Evolutionary conservation across 2,113 vertebrate species (phyloP).

Genomic region (Spilogale gracilis): DNA sequence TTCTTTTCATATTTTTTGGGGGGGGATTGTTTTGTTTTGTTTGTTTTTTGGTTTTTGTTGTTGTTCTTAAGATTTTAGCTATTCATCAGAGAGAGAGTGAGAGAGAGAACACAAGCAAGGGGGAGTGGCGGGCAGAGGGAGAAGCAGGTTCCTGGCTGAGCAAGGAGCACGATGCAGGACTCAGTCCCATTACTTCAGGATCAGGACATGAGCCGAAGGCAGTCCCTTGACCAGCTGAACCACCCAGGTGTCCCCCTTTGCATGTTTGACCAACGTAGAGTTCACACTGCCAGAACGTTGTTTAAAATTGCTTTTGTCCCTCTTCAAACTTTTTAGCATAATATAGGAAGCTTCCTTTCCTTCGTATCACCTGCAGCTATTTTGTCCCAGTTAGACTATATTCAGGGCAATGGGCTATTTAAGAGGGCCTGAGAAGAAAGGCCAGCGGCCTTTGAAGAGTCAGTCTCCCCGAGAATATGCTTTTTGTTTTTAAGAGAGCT

Average conservation of each 20-base stretch:
- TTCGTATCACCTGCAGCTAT: not conserved
- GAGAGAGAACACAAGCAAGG: no score
- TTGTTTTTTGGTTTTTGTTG: no score
- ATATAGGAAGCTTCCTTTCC: not conserved
- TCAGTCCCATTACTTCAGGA: no score
- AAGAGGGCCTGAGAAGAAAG: not conserved
- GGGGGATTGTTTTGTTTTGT: not conserved
- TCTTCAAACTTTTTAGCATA: not conserved
- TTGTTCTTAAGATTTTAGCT: no score
- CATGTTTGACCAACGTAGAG: not conserved
- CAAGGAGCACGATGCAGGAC: no score
- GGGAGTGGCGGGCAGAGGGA: no score
- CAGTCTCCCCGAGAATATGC: not conserved
- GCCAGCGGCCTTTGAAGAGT: not conserved
- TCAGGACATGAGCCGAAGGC: no score
- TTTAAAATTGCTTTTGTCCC: not conserved
- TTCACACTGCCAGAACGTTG: not conserved
- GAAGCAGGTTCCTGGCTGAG: no score
- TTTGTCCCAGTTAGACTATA: not conserved
- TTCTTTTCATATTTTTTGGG: not conserved
- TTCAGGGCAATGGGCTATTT: not conserved
- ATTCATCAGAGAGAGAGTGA: no score
- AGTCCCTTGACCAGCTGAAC: no score
- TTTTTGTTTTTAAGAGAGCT: slow-evolving; percentile 14
- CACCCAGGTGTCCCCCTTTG: not conserved